Evolutionary conservation across 1,140 invertebrate genomes (phyloP).

Genomic region (Calephelis virginiensis): DNA sequence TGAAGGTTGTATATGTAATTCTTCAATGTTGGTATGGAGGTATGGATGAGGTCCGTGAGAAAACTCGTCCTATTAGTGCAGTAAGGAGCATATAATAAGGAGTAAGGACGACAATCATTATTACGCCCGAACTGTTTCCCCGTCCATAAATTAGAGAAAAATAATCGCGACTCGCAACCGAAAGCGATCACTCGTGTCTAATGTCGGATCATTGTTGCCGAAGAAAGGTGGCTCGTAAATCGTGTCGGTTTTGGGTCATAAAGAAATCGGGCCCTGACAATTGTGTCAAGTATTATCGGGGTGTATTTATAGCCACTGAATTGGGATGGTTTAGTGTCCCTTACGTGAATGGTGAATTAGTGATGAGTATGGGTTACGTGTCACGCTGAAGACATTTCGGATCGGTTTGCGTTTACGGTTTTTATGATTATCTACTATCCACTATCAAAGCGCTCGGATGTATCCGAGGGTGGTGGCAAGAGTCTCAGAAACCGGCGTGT

Average conservation of each 20-base stretch:
- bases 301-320: constrained; percentile 29
- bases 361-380: neutral
- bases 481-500: too few species aligned
- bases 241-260: constrained; percentile 59
- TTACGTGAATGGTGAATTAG: neutral
- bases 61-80: constrained; percentile 37
- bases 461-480: too few species aligned
- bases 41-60: constrained; percentile 18
- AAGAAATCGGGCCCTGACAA: constrained; percentile 54
- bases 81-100: constrained; percentile 25
- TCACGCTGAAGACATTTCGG: too few species aligned
- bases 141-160: constrained; percentile 41
- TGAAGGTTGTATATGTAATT: too few species aligned
- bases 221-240: constrained; percentile 44
- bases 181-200: constrained; percentile 45
- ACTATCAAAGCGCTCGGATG: too few species aligned
- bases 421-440: too few species aligned
- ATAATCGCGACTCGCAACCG: constrained; percentile 36
- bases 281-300: constrained; percentile 41
- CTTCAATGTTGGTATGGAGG: too few species aligned
- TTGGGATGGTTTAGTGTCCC: neutral
- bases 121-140: constrained; percentile 44
- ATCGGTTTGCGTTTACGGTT: too few species aligned
- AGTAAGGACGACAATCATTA: constrained; percentile 36
- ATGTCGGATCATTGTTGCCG: constrained; percentile 37